These are phyloP conservation scores for Mactromeris polynyma DNA, from an alignment of 2,888 invertebrate species.

Conservation along the genomic window DNA sequence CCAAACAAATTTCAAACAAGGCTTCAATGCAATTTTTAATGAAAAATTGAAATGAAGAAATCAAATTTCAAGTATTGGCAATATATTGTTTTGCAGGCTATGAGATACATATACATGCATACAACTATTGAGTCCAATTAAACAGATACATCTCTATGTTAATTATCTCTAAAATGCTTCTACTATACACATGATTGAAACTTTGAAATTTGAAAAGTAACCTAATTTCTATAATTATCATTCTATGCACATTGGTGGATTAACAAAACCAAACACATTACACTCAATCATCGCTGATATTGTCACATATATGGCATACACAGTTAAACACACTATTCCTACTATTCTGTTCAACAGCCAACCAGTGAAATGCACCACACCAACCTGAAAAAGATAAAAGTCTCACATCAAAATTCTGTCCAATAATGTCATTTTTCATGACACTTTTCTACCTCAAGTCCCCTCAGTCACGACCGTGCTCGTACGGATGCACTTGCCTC, in stretches of 20 bases:
- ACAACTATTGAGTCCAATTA: neutral
- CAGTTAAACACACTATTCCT: conserved; percentile 82
- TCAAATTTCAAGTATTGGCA: too few species aligned
- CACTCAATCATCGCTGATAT: conserved; percentile 86
- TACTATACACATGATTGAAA: conserved; percentile 23
- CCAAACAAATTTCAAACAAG: too few species aligned
- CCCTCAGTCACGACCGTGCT: too few species aligned
- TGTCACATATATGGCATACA: conserved; percentile 85
- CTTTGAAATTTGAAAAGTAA: neutral
- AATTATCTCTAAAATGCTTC: neutral
- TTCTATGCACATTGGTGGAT: conserved; percentile 84
- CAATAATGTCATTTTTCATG: too few species aligned
- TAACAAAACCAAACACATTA: conserved; percentile 87
- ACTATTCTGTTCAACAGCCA: conserved; percentile 84
- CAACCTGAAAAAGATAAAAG: conserved; percentile 77
- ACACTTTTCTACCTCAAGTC: too few species aligned
- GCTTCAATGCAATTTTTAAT: too few species aligned
- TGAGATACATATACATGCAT: too few species aligned
- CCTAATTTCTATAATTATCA: conserved; percentile 12
- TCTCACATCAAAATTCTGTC: neutral
- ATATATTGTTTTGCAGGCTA: too few species aligned
- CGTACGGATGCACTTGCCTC: too few species aligned
- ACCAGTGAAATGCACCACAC: conserved; percentile 81
- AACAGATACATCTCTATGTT: neutral
- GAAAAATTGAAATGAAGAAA: too few species aligned